Evolutionary conservation across 1,140 invertebrate genomes (phyloP).

Genomic region (Euborellia annulipes): DNA sequence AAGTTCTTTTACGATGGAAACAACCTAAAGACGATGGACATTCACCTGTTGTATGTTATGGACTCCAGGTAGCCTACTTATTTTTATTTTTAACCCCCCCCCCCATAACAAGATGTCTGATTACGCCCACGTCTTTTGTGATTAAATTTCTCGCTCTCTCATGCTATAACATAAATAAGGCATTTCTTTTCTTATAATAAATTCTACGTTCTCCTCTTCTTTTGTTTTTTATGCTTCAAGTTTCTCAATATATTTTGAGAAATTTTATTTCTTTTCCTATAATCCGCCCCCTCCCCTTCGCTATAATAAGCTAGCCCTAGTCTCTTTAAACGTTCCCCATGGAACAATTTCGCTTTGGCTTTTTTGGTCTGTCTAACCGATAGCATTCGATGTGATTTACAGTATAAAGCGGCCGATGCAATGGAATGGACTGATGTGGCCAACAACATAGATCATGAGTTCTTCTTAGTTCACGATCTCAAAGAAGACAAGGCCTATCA

Average conservation of each 20-base stretch:
- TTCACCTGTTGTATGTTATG: constrained; percentile 67
- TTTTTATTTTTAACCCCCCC: no score
- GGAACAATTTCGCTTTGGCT: no score
- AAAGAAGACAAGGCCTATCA: constrained; percentile 64
- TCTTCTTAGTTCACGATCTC: constrained; percentile 67
- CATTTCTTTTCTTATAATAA: no score
- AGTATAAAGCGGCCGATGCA: constrained; percentile 31
- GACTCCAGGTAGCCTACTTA: constrained; percentile 51
- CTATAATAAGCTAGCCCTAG: no score
- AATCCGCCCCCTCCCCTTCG: not conserved
- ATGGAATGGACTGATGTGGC: constrained; percentile 74
- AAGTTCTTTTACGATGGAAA: constrained; percentile 78
- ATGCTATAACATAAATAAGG: no score
- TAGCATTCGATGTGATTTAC: not conserved
- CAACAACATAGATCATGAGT: constrained; percentile 86
- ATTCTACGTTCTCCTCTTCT: no score
- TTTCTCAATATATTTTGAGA: not conserved
- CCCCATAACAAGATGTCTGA: no score
- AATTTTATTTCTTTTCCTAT: constrained; percentile 1
- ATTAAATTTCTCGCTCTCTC: no score
- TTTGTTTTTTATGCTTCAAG: constrained; percentile 21
- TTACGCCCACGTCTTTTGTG: no score
- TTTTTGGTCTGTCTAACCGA: no score
- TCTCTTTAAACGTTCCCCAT: no score
- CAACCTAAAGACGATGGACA: constrained; percentile 73